Percentiles rank a stretch among this genome's conserved stretches.
These are phyloP conservation scores for Stylophora pistillata DNA, from an alignment of 64 coral and sea anemone species.

Conservation along the genomic window DNA sequence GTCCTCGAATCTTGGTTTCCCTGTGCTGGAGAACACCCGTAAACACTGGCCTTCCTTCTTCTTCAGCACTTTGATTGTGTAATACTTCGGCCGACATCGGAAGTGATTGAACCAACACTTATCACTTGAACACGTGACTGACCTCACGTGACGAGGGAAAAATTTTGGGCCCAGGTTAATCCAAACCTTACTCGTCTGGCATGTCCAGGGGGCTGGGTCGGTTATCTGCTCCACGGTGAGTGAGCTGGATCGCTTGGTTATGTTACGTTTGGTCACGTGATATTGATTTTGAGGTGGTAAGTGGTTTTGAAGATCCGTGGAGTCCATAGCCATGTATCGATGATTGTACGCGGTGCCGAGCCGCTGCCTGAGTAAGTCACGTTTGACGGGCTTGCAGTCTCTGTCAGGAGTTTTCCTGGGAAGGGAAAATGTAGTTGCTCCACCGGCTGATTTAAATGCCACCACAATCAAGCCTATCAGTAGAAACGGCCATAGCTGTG, in stretches of 20 bases:
- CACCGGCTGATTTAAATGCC: background rate
- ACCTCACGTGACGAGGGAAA: conserved; percentile 65
- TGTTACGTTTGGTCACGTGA: conserved; percentile 16
- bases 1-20: conserved; percentile 69
- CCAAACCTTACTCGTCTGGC: conserved; percentile 65
- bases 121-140: conserved; percentile 51
- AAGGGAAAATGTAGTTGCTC: background rate
- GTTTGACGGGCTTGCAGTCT: conserved; percentile 58
- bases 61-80: conserved; percentile 68
- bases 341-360: conserved; percentile 68
- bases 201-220: conserved; percentile 67
- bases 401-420: background rate
- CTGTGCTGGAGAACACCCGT: conserved; percentile 34
- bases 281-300: background rate
- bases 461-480: background rate
- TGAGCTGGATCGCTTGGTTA: conserved; percentile 29
- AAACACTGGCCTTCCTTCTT: conserved; percentile 59
- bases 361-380: conserved; percentile 51
- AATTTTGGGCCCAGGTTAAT: conserved; percentile 41
- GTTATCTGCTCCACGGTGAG: conserved; percentile 23
- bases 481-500: conserved; percentile 21
- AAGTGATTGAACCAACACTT: conserved; percentile 73
- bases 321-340: conserved; percentile 77
- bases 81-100: conserved; percentile 54
- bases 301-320: conserved; percentile 1